Evolutionary conservation across 2,797 vertebrate species (phyloP), one percentile per base, ranked within the genome.

Genomic region (Pipistrellus pipistrellus): DNA sequence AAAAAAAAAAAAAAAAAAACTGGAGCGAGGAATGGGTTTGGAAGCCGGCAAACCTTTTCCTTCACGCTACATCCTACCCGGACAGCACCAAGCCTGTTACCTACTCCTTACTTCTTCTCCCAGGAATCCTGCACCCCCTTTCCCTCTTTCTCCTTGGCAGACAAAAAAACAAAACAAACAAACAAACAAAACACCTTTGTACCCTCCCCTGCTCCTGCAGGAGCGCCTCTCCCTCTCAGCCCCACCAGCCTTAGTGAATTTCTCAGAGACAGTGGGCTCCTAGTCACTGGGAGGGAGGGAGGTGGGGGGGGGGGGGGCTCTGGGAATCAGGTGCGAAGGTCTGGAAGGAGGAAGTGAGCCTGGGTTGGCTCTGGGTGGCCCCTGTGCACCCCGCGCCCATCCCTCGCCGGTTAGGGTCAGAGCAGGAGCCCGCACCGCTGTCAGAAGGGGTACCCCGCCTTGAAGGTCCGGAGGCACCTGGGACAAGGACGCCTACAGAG

Each of bases 241-340:
- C 62, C 35, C 57, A 8, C 44, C 82, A 21, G 51, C 41, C 59
- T 66, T n/a, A 41, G 62, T 55, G 82, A n/a, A 25, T 92, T 91
- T 93, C 71, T 32, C 46, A 25, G 51, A 93, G 89, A 81, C 62
- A 13, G 2, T 68, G 80, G 90, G 80, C 76, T 92, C 30, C 59
- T 69, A 88, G 93, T 62, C 35, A 66, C 72, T 71, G 8, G 11
- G 76, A 77, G 80, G 23, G 88, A 82, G 68, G 46, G 46, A 48
- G n/a, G n/a, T n/a, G n/a, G 2, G 32, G 44, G 44, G 44, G 46
- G 46, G 11, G 11, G 46, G 0, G 2, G 32, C 83, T 35, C 82
- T 91, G 95, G 87, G 93, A 94, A 88, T 95, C 93, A 96, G 96
- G 97, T 96, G 94, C 85, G 91, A 95, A 96, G 97, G 96, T 95